A percentile compares a stretch with the other conserved stretches of the same genome.
These are phyloP conservation scores for Avahi laniger DNA, from an alignment of 2,797 vertebrate genomes.

Conservation along the genomic window DNA sequence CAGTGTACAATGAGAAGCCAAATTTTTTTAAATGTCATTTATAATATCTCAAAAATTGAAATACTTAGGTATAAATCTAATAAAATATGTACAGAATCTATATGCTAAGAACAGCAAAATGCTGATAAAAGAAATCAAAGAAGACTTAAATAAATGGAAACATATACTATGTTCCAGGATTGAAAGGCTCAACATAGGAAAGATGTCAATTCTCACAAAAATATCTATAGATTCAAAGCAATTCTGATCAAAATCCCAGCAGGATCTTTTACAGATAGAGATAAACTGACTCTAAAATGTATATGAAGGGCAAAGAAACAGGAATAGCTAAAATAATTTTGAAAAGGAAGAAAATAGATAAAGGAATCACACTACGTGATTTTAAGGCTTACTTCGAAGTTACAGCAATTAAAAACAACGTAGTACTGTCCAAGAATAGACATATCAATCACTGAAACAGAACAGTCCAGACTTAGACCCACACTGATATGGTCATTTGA, in stretches of 20 bases:
- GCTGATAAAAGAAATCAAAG: neutral
- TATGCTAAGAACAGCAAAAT: neutral
- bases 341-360: neutral
- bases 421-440: neutral
- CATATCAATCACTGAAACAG: neutral
- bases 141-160: neutral
- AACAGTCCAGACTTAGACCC: neutral
- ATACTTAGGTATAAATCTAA: neutral
- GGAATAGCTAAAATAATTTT: constrained; percentile 2
- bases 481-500: neutral
- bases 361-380: neutral
- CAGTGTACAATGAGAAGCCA: neutral
- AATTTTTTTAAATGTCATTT: neutral
- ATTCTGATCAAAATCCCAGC: neutral
- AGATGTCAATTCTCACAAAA: neutral
- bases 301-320: neutral
- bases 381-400: constrained; percentile 33
- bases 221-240: neutral
- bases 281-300: constrained; percentile 12
- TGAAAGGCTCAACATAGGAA: neutral
- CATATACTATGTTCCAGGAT: neutral
- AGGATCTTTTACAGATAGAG: neutral
- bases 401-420: neutral
- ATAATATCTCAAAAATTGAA: neutral
- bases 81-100: neutral